A percentile compares a stretch with the other conserved stretches of the same genome.
Evolutionary conservation across 2,797 vertebrate genomes (phyloP).

Genomic region (Aplochiton taeniatus): DNA sequence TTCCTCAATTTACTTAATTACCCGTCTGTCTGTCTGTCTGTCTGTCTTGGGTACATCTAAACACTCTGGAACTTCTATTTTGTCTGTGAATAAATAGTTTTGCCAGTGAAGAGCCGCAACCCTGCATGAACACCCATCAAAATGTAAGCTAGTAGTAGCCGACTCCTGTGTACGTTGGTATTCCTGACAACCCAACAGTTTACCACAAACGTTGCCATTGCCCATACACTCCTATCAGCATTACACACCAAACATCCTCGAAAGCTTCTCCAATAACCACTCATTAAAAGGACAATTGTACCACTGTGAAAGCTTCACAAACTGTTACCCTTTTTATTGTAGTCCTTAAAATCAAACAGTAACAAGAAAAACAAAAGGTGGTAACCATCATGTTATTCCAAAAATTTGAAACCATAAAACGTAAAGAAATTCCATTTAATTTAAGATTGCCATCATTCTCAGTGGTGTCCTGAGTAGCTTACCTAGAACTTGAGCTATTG

Average conservation of each 20-base stretch:
- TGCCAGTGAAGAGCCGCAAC: too few species aligned
- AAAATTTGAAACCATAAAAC: constrained; percentile 66
- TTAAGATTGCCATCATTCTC: constrained; percentile 63
- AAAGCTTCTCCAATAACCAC: constrained; percentile 1
- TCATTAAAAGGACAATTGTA: constrained; percentile 3
- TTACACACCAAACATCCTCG: not conserved
- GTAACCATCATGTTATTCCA: constrained; percentile 70
- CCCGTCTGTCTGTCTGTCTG: constrained; percentile 15
- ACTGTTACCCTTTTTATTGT: constrained; percentile 71
- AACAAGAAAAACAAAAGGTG: constrained; percentile 71
- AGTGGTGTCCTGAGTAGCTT: constrained; percentile 51
- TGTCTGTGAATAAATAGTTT: too few species aligned
- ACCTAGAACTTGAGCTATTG: constrained; percentile 46
- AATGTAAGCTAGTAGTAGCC: too few species aligned
- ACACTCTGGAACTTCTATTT: not conserved
- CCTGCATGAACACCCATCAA: too few species aligned
- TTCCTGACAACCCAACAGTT: not conserved
- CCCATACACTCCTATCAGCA: not conserved
- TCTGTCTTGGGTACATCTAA: constrained; percentile 41
- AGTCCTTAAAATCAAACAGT: constrained; percentile 75
- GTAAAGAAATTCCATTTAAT: constrained; percentile 74
- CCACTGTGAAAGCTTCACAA: constrained; percentile 31
- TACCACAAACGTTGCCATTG: not conserved
- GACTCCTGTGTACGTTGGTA: not conserved
- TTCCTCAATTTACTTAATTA: constrained; percentile 68